Conservation (phyloP, 2,113 vertebrate genomes). For the Onychostruthus taczanowskii region DNA sequence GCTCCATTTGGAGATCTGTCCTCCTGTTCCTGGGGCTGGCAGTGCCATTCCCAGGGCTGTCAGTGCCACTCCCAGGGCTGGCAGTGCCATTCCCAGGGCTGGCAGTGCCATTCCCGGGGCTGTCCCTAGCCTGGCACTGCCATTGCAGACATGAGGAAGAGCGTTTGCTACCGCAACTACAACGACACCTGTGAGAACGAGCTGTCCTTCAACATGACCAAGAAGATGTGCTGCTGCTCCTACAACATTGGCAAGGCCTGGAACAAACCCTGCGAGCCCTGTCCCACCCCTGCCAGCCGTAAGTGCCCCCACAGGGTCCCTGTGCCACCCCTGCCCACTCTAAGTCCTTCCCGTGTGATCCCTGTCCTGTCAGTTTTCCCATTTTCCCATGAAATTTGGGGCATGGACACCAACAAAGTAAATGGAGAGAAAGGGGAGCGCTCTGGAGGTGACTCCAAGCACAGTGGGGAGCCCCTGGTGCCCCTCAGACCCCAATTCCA, state of each 20-base stretch:
- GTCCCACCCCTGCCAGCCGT: conserved; percentile 87
- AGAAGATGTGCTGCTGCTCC: conserved; percentile 94
- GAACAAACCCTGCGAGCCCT: conserved; percentile 93
- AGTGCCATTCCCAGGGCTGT: background rate
- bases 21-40: background rate
- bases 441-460: rapidly evolving
- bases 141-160: conserved; percentile 87
- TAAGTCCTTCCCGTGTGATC: background rate
- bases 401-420: rapidly evolving
- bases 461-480: background rate
- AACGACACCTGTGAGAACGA: conserved; percentile 90
- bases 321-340: conserved; percentile 69
- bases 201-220: conserved; percentile 92
- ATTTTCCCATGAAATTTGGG: background rate
- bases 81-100: background rate
- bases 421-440: too few relatives aligned
- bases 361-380: rapidly evolving
- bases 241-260: conserved; percentile 93
- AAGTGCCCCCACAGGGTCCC: conserved; percentile 31
- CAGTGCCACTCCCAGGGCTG: background rate
- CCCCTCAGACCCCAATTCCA: background rate
- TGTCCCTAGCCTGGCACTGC: background rate
- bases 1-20: rapidly evolving
- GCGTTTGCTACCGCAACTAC: conserved; percentile 89
- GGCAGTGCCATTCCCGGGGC: background rate